These are phyloP conservation scores for Polydrusus pterygomalis DNA, from an alignment of 2,888 invertebrate species.

Conservation along the genomic window DNA sequence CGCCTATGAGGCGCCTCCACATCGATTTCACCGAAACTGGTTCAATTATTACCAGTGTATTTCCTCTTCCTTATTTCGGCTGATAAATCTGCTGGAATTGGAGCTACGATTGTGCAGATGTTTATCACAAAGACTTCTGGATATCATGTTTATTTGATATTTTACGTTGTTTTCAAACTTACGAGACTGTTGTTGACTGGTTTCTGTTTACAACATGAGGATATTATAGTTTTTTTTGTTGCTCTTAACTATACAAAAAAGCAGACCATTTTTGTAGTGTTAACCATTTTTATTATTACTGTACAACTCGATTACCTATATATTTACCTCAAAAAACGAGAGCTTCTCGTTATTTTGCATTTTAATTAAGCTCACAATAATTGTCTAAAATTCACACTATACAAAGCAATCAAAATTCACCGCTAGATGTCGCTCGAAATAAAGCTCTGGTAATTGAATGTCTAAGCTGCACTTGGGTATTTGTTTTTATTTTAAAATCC, in stretches of 20 bases:
- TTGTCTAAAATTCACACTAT: slow-evolving; percentile 18
- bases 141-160: slow-evolving; percentile 34
- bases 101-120: slow-evolving; percentile 38
- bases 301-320: no score
- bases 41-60: slow-evolving; percentile 48
- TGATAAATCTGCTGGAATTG: slow-evolving; percentile 32
- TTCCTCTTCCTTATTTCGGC: slow-evolving; percentile 39
- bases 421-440: slow-evolving; percentile 39
- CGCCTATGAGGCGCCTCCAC: slow-evolving; percentile 40
- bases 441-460: slow-evolving; percentile 41
- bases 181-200: background rate
- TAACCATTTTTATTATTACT: no score
- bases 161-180: slow-evolving; percentile 21
- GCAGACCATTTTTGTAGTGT: no score
- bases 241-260: no score
- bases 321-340: background rate
- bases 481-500: slow-evolving; percentile 39
- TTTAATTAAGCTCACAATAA: slow-evolving; percentile 30
- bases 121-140: slow-evolving; percentile 33
- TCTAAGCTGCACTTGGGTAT: slow-evolving; percentile 39
- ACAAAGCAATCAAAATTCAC: slow-evolving; percentile 40
- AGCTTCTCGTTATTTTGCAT: background rate
- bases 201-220: background rate
- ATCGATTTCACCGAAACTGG: slow-evolving; percentile 42
- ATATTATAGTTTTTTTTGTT: no score